phyloP scores from a whole-genome alignment of 1,140 invertebrate genomes.

The Octopus bimaculoides region DNA sequence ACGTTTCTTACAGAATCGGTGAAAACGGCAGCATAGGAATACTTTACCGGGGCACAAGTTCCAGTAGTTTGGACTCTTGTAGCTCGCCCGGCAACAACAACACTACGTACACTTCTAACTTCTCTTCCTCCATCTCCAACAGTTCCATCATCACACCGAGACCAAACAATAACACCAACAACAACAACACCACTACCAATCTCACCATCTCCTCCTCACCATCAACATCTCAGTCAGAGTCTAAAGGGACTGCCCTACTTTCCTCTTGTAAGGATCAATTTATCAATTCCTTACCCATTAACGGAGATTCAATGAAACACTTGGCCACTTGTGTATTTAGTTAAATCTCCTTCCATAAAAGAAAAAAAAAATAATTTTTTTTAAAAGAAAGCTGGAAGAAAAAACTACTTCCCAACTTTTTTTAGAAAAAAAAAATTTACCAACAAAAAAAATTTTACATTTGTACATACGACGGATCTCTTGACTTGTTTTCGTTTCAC shows the following conservation, averaged over 20 bases:
- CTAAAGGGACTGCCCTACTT: slow-evolving; percentile 13
- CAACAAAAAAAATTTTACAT: no score
- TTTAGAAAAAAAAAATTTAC: no score
- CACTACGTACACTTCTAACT: slow-evolving; percentile 9
- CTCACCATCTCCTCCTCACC: neutral
- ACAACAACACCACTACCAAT: slow-evolving; percentile 10
- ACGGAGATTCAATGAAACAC: slow-evolving; percentile 29
- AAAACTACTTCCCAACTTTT: no score
- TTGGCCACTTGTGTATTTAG: slow-evolving; percentile 36
- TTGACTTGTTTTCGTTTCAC: no score
- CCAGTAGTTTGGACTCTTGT: slow-evolving; percentile 11
- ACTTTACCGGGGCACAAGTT: slow-evolving; percentile 51
- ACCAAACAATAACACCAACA: slow-evolving; percentile 23
- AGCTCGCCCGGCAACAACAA: neutral
- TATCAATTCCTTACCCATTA: slow-evolving; percentile 27
- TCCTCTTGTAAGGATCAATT: slow-evolving; percentile 33
- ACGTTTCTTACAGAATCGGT: slow-evolving; percentile 69
- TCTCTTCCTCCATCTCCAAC: neutral
- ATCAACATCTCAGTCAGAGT: neutral
- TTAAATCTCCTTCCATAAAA: slow-evolving; percentile 13
- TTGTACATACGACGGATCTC: no score
- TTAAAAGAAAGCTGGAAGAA: no score
- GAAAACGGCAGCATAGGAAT: slow-evolving; percentile 72
- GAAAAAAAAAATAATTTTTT: no score
- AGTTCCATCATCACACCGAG: slow-evolving; percentile 11